Evolutionary conservation across 2,888 invertebrate species (phyloP).

Genomic region (Gisinianus flammeolus): DNA sequence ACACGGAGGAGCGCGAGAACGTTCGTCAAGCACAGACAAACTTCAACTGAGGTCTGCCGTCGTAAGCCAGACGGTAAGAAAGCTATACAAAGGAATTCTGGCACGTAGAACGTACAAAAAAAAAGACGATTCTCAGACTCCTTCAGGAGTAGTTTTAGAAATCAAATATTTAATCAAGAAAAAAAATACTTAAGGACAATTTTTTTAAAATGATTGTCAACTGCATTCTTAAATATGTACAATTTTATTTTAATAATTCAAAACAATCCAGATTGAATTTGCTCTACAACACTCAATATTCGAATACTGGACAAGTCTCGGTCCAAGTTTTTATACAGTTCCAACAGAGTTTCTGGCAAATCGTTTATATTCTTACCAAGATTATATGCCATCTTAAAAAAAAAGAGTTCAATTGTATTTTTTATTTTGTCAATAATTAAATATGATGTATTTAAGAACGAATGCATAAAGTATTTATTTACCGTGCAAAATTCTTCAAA

Average conservation of each 20-base stretch:
- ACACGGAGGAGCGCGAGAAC: too few relatives aligned
- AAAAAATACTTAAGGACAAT: too few relatives aligned
- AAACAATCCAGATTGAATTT: conserved; percentile 51
- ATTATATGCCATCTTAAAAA: conserved; percentile 45
- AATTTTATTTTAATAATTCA: too few relatives aligned
- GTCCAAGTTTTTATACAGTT: conserved; percentile 45
- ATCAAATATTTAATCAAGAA: too few relatives aligned
- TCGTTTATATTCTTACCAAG: conserved; percentile 34
- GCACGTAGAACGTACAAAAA: too few relatives aligned
- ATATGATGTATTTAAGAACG: not conserved
- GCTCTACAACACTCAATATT: conserved; percentile 49
- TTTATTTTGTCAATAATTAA: not conserved
- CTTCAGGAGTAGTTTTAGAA: too few relatives aligned
- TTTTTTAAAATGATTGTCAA: not conserved
- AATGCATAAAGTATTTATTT: too few relatives aligned
- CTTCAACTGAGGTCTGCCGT: too few relatives aligned
- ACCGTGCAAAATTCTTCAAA: conserved; percentile 46
- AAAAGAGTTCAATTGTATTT: not conserved
- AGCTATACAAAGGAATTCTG: too few relatives aligned
- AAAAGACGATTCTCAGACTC: too few relatives aligned
- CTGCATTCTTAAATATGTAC: not conserved
- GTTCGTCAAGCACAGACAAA: too few relatives aligned
- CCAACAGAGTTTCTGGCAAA: conserved; percentile 36
- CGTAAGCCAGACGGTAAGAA: too few relatives aligned
- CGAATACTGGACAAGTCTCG: conserved; percentile 46